These are phyloP conservation scores for Drosophila miranda DNA, from an alignment of 1,140 invertebrate genomes.

Conservation along the genomic window DNA sequence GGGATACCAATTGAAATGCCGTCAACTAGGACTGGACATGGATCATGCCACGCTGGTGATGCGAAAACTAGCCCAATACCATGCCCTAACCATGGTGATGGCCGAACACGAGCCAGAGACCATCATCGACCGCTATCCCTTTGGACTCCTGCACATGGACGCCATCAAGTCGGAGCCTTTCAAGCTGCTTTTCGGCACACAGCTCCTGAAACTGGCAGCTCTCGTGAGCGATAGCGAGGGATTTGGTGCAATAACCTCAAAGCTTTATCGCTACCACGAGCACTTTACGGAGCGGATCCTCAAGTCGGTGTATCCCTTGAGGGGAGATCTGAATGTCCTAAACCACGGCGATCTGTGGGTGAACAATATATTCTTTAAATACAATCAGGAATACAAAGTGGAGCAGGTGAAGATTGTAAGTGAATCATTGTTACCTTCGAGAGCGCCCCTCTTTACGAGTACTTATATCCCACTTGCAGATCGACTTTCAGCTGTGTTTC, in stretches of 20 bases:
- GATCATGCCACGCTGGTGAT: constrained; percentile 59
- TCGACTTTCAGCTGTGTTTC: constrained; percentile 77
- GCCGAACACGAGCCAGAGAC: constrained; percentile 59
- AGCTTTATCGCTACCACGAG: constrained; percentile 74
- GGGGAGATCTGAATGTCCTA: constrained; percentile 83
- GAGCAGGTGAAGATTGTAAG: constrained; percentile 81
- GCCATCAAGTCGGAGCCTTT: constrained; percentile 73
- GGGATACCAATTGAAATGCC: constrained; percentile 73
- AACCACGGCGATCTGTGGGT: constrained; percentile 87
- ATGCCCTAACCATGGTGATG: constrained; percentile 75
- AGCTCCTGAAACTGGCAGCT: constrained; percentile 60
- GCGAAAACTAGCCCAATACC: constrained; percentile 71
- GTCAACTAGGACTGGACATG: constrained; percentile 66
- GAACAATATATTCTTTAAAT: constrained; percentile 87
- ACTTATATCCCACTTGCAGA: constrained; percentile 36
- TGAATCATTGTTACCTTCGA: constrained; percentile 81
- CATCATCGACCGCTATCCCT: constrained; percentile 67
- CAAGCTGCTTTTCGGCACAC: constrained; percentile 68
- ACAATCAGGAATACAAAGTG: constrained; percentile 53
- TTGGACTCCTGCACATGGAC: constrained; percentile 71
- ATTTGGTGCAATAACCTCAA: constrained; percentile 73
- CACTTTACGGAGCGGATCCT: constrained; percentile 62
- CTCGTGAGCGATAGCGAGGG: constrained; percentile 82
- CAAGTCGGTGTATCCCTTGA: constrained; percentile 66
- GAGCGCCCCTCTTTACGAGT: neutral